These are phyloP conservation scores for Hydropsyche betteni DNA, from an alignment of 2,888 invertebrate genomes.

Conservation along the genomic window DNA sequence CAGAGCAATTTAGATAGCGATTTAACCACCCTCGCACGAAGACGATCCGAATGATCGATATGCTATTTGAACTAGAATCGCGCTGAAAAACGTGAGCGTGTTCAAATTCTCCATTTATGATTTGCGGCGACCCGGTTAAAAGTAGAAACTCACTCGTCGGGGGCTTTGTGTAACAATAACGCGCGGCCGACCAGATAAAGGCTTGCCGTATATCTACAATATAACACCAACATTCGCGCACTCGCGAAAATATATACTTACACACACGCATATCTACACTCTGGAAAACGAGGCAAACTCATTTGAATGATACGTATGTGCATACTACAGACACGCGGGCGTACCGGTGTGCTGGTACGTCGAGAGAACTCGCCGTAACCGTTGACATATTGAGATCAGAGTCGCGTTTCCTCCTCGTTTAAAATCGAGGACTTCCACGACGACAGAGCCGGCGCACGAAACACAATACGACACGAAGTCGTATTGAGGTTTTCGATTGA, in stretches of 20 bases:
- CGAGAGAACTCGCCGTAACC: conserved; percentile 22
- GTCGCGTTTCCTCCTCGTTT: conserved; percentile 17
- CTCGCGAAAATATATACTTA: background rate
- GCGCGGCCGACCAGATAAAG: conserved; percentile 31
- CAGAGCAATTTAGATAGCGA: no score
- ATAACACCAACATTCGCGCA: background rate
- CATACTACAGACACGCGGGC: no score
- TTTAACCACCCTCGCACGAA: background rate
- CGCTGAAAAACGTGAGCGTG: conserved; percentile 19
- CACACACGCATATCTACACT: background rate
- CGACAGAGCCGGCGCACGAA: no score
- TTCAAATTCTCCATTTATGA: conserved; percentile 41
- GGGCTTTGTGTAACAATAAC: conserved; percentile 40
- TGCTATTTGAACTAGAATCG: background rate
- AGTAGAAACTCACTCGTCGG: conserved; percentile 44
- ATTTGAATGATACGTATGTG: conserved; percentile 10
- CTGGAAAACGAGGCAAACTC: conserved; percentile 27
- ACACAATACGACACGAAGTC: no score
- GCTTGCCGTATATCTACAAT: conserved; percentile 5
- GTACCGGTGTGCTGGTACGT: background rate
- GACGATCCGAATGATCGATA: background rate
- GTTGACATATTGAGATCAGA: conserved; percentile 32
- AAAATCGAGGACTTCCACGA: conserved; percentile 4
- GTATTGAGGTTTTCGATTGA: no score
- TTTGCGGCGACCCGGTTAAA: conserved; percentile 45